A percentile compares a stretch with the other conserved stretches of the same genome.
phyloP scores from a whole-genome alignment of 2,113 vertebrate species.

The Nycticebus coucang region DNA sequence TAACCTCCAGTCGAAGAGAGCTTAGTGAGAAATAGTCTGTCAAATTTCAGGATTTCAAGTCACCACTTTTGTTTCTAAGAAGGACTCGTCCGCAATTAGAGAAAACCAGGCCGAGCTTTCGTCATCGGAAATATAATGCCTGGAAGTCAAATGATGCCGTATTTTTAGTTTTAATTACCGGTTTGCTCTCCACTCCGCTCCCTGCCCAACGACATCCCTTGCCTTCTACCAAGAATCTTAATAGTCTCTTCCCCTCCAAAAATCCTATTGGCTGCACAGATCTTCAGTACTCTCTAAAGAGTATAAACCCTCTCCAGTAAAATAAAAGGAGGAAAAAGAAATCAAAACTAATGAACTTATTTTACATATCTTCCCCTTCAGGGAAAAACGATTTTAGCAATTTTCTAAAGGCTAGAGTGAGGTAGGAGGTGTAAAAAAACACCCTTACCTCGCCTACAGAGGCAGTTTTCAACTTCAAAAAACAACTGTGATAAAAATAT shows the following conservation, averaged over 20 bases:
- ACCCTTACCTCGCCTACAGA: constrained; percentile 33
- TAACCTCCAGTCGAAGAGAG: constrained; percentile 28
- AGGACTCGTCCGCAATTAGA: constrained; percentile 64
- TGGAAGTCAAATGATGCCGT: constrained; percentile 65
- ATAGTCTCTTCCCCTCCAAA: constrained; percentile 13
- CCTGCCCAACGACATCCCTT: constrained; percentile 37
- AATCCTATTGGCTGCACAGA: neutral
- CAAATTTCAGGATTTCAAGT: neutral
- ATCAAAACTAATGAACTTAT: neutral
- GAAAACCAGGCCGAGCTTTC: constrained; percentile 57
- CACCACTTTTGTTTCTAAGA: constrained; percentile 32
- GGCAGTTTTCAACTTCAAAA: constrained; percentile 64
- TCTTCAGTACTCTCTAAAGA: neutral
- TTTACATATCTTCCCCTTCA: neutral
- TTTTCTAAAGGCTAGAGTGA: constrained; percentile 34
- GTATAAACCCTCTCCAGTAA: neutral
- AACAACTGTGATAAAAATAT: constrained; percentile 66
- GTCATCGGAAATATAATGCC: constrained; percentile 61
- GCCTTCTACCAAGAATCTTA: constrained; percentile 50
- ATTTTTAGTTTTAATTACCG: constrained; percentile 79
- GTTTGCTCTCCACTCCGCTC: constrained; percentile 47
- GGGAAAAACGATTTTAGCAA: constrained; percentile 12
- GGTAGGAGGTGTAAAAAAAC: constrained; percentile 38
- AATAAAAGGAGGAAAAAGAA: neutral
- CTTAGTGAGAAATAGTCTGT: constrained; percentile 49